Conservation (phyloP, 1,140 invertebrate genomes). For the Trichonephila clavata region DNA sequence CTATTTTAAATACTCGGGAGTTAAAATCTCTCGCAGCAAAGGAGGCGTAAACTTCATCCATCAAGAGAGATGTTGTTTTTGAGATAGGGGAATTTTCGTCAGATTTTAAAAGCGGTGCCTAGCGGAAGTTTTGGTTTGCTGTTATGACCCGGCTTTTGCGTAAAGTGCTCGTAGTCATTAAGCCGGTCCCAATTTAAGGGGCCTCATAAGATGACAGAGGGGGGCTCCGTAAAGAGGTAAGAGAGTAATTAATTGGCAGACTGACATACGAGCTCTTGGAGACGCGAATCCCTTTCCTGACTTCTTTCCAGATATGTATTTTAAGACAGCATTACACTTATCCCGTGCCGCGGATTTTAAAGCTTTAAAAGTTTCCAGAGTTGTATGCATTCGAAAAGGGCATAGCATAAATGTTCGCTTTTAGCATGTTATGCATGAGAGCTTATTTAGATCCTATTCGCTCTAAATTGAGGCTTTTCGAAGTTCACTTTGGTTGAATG, state of each 20-base stretch:
- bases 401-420: neutral
- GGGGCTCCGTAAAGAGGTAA: slow-evolving; percentile 51
- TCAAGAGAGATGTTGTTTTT: slow-evolving; percentile 57
- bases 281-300: neutral
- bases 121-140: slow-evolving; percentile 35
- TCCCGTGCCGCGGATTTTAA: slow-evolving; percentile 5
- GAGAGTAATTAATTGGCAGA: slow-evolving; percentile 66
- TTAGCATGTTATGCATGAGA: neutral
- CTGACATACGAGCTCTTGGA: slow-evolving; percentile 39
- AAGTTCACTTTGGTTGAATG: slow-evolving; percentile 1
- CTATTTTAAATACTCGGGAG: slow-evolving; percentile 66
- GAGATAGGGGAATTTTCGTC: slow-evolving; percentile 25
- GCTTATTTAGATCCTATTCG: neutral
- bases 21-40: slow-evolving; percentile 50
- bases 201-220: slow-evolving; percentile 38
- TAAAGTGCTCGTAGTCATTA: slow-evolving; percentile 71
- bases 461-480: neutral
- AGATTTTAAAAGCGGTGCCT: slow-evolving; percentile 56
- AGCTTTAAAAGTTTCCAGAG: slow-evolving; percentile 3
- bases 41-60: slow-evolving; percentile 63
- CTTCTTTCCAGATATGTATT: slow-evolving; percentile 26
- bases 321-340: slow-evolving; percentile 2
- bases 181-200: slow-evolving; percentile 32
- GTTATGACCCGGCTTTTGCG: neutral
- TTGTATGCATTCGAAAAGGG: neutral